A percentile compares a stretch with the other conserved stretches of the same genome.
phyloP scores from a whole-genome alignment of 1,140 invertebrate species.

The Conus ventricosus region DNA sequence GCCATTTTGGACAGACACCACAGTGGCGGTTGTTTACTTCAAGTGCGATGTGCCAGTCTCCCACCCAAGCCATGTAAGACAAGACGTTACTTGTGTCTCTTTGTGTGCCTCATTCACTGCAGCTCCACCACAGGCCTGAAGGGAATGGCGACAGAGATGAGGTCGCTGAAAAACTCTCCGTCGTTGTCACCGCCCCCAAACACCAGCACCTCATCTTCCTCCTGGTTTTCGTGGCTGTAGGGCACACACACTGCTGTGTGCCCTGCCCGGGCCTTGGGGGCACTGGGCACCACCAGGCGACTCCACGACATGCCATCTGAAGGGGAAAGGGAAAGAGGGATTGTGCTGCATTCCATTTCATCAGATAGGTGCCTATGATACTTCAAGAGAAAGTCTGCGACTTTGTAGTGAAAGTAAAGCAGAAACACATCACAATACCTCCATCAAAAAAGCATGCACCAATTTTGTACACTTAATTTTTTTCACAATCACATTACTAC shows the following conservation, averaged over 20 bases:
- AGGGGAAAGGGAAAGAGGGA: conserved; percentile 24
- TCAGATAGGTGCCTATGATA: neutral
- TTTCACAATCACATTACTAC: too few species aligned
- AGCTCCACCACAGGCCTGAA: conserved; percentile 51
- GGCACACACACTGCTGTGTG: conserved; percentile 67
- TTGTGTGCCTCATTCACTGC: neutral
- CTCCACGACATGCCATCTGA: conserved; percentile 61
- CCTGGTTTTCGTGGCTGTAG: conserved; percentile 67
- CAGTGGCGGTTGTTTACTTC: too few species aligned
- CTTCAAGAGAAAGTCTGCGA: too few species aligned
- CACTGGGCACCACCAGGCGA: conserved; percentile 54
- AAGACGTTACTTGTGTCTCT: too few species aligned
- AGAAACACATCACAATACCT: too few species aligned
- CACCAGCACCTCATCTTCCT: conserved; percentile 69
- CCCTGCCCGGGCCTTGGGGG: conserved; percentile 62
- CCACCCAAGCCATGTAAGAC: too few species aligned
- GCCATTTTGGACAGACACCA: too few species aligned
- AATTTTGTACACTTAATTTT: too few species aligned
- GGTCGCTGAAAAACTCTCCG: conserved; percentile 67
- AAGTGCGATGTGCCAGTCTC: too few species aligned
- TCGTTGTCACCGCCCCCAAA: conserved; percentile 74
- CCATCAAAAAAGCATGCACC: too few species aligned
- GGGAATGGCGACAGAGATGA: conserved; percentile 64
- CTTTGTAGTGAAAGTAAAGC: too few species aligned
- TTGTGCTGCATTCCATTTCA: neutral